Percentiles rank a stretch among this genome's conserved stretches.
Conservation (phyloP, 2,888 invertebrate genomes). For the Caenorhabditis sulstoni region DNA sequence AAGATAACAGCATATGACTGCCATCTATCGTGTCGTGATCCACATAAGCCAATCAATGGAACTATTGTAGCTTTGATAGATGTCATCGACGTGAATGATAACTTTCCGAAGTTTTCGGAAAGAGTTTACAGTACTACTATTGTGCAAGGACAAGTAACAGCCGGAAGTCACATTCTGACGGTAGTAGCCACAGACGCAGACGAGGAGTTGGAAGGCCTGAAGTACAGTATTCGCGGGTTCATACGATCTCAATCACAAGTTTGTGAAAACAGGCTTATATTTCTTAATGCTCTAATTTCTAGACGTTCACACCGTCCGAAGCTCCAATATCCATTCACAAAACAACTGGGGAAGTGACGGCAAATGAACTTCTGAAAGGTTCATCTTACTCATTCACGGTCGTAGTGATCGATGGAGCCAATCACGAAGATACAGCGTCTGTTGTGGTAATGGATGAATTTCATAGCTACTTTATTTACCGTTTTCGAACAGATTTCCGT, state of each 20-base stretch:
- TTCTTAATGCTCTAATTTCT: no score
- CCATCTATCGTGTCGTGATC: slow-evolving; percentile 65
- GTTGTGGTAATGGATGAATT: no score
- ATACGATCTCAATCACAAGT: slow-evolving; percentile 46
- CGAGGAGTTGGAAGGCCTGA: slow-evolving; percentile 60
- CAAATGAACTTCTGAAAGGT: slow-evolving; percentile 62
- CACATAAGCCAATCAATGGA: slow-evolving; percentile 62
- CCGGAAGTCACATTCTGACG: slow-evolving; percentile 63
- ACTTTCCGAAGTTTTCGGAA: slow-evolving; percentile 69
- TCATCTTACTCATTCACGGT: slow-evolving; percentile 63
- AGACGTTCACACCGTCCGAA: slow-evolving; percentile 34
- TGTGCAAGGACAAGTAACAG: slow-evolving; percentile 65
- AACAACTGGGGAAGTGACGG: slow-evolving; percentile 59
- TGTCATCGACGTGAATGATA: slow-evolving; percentile 73
- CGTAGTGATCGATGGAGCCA: slow-evolving; percentile 60
- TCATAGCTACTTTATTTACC: no score
- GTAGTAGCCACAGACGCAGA: slow-evolving; percentile 63
- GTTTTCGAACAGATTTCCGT: slow-evolving; percentile 62
- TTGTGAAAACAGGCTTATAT: not conserved
- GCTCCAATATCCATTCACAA: slow-evolving; percentile 59
- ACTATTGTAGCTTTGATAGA: slow-evolving; percentile 61
- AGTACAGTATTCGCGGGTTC: slow-evolving; percentile 61
- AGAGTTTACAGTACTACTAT: slow-evolving; percentile 61
- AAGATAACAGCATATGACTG: slow-evolving; percentile 67
- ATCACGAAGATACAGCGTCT: slow-evolving; percentile 64